A percentile compares a stretch with the other conserved stretches of the same genome.
Evolutionary conservation across 2,797 vertebrate genomes (phyloP).

Genomic region (Ficedula albicollis): DNA sequence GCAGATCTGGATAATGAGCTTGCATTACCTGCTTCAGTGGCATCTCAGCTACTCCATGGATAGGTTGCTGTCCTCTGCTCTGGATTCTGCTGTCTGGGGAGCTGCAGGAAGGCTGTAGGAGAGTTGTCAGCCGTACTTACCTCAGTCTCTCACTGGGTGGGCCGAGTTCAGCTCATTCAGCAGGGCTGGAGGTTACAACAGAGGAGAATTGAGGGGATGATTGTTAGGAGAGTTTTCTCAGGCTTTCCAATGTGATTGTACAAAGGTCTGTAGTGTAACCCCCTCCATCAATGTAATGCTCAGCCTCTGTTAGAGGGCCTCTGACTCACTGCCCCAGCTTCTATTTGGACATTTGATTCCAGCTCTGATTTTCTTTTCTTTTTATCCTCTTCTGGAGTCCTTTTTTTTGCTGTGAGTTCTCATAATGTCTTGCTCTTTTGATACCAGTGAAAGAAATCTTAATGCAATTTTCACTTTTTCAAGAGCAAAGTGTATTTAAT

Average conservation of each 20-base stretch:
- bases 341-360: background rate
- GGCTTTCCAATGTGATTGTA: background rate
- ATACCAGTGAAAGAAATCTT: background rate
- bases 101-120: background rate
- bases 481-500: background rate
- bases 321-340: background rate
- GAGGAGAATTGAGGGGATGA: background rate
- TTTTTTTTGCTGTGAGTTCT: background rate
- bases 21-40: background rate
- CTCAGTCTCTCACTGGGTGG: background rate
- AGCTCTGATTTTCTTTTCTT: background rate
- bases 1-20: background rate
- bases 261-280: background rate
- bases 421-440: background rate
- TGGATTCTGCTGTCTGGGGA: background rate
- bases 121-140: accelerated
- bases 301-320: accelerated
- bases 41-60: background rate
- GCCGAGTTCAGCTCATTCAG: background rate
- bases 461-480: background rate
- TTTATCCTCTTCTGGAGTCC: background rate
- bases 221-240: background rate
- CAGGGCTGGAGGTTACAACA: background rate
- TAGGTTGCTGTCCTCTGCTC: accelerated
- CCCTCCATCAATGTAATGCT: background rate